Percentiles rank a stretch among this genome's conserved stretches.
phyloP scores from a whole-genome alignment of 2,797 vertebrate species.

The Sebastes itinus region DNA sequence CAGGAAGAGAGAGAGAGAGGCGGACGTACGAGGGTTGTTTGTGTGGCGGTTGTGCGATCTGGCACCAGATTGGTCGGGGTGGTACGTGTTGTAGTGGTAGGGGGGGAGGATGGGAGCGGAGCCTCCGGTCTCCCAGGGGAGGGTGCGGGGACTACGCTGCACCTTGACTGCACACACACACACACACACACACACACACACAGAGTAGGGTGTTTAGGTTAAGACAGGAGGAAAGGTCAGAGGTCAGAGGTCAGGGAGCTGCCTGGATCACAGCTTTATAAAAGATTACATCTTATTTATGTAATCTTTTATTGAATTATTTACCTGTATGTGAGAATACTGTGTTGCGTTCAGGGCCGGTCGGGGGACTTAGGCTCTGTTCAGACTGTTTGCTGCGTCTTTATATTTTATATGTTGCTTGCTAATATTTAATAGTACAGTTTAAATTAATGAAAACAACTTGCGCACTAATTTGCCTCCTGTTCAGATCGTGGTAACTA shows the following conservation, averaged over 20 bases:
- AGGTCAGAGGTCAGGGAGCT: conserved; percentile 36
- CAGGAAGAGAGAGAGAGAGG: conserved; percentile 7
- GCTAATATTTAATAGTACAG: no score
- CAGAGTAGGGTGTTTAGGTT: conserved; percentile 46
- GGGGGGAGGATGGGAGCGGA: conserved; percentile 86
- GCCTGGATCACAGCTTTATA: background rate
- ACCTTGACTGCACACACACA: conserved; percentile 88
- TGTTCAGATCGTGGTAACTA: no score
- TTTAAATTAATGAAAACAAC: no score
- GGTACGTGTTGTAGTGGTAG: conserved; percentile 92
- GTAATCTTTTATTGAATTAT: conserved; percentile 19
- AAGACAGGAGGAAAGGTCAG: conserved; percentile 57
- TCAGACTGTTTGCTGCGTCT: no score
- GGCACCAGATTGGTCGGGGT: conserved; percentile 86
- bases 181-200: conserved; percentile 24
- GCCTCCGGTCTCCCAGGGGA: conserved; percentile 84
- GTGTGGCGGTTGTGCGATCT: conserved; percentile 74
- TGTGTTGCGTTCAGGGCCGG: background rate
- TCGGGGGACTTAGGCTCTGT: no score
- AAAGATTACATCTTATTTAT: conserved; percentile 38
- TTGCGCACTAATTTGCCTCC: no score
- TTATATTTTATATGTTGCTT: no score
- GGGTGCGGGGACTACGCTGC: conserved; percentile 92
- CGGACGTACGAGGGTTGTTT: conserved; percentile 73
- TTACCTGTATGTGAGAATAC: conserved; percentile 37